A percentile compares a stretch with the other conserved stretches of the same genome.
Evolutionary conservation across 2,113 vertebrate genomes (phyloP).

Genomic region (Synodontis membranacea): DNA sequence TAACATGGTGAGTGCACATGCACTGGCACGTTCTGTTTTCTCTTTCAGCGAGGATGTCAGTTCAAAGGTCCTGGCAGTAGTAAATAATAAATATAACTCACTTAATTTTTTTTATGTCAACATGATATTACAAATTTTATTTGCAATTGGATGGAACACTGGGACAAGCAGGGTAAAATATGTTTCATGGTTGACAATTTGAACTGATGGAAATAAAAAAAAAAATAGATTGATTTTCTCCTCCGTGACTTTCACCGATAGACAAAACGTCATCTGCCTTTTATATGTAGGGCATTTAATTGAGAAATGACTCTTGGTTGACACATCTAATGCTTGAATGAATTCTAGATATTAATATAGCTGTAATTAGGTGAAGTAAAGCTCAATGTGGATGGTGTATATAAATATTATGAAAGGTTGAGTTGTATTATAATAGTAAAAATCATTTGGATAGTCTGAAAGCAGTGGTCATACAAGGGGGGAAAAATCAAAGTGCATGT

Average conservation of each 20-base stretch:
- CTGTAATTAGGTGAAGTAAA: not conserved
- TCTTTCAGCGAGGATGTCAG: not conserved
- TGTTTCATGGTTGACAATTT: not conserved
- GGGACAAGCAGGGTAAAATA: not conserved
- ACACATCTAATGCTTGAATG: not conserved
- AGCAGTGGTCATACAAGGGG: not conserved
- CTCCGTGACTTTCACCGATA: not conserved
- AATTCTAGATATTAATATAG: not conserved
- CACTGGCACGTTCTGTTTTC: not conserved
- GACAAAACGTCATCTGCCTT: not conserved
- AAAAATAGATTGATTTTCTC: not conserved
- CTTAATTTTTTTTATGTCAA: not conserved
- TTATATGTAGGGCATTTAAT: not conserved
- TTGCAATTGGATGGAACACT: not conserved
- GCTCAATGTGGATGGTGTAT: not conserved
- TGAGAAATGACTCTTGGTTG: not conserved
- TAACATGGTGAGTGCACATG: conserved; percentile 44
- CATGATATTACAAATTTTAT: not conserved
- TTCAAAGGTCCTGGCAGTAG: not conserved
- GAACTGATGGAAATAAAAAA: not conserved
- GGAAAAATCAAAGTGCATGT: not conserved
- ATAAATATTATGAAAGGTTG: not conserved
- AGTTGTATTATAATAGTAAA: not conserved
- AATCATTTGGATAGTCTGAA: not conserved
- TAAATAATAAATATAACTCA: not conserved